phyloP scores from a whole-genome alignment of 2,888 invertebrate species.

The Sphaeridia pumilis region DNA sequence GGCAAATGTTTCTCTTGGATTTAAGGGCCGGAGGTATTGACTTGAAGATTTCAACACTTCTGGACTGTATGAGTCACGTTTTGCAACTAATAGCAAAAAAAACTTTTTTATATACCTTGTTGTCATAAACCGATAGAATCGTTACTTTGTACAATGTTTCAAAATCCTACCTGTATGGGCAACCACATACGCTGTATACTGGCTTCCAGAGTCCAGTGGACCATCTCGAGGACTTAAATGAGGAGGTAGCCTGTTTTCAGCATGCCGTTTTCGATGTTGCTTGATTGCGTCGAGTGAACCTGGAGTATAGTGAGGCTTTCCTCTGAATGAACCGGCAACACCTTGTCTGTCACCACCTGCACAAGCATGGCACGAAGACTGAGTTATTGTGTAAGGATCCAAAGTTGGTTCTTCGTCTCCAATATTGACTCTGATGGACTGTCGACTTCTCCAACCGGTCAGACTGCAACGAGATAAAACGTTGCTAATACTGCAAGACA shows the following conservation, averaged over 20 bases:
- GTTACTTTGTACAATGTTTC: conserved; percentile 48
- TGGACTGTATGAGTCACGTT: not conserved
- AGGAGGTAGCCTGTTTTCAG: conserved; percentile 13
- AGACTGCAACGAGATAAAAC: not conserved
- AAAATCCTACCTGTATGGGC: conserved; percentile 45
- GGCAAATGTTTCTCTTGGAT: conserved; percentile 21
- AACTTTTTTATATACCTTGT: conserved; percentile 1
- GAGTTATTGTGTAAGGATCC: conserved; percentile 23
- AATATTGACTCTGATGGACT: conserved; percentile 27
- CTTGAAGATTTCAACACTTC: conserved; percentile 53
- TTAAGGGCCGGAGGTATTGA: conserved; percentile 57
- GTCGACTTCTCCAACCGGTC: conserved; percentile 3
- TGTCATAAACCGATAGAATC: not conserved
- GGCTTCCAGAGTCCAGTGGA: conserved; percentile 58
- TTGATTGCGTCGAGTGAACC: conserved; percentile 15
- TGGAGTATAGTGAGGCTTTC: conserved; percentile 17
- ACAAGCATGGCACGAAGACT: conserved; percentile 26
- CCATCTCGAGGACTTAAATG: conserved; percentile 52
- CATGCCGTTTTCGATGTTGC: conserved; percentile 30
- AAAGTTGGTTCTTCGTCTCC: conserved; percentile 28
- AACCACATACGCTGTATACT: conserved; percentile 77
- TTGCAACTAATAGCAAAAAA: no score
- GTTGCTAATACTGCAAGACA: not conserved
- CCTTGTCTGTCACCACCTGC: conserved; percentile 16
- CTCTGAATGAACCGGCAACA: conserved; percentile 21